These are phyloP conservation scores for Habropoda laboriosa DNA, from an alignment of 1,140 invertebrate species.

Conservation along the genomic window DNA sequence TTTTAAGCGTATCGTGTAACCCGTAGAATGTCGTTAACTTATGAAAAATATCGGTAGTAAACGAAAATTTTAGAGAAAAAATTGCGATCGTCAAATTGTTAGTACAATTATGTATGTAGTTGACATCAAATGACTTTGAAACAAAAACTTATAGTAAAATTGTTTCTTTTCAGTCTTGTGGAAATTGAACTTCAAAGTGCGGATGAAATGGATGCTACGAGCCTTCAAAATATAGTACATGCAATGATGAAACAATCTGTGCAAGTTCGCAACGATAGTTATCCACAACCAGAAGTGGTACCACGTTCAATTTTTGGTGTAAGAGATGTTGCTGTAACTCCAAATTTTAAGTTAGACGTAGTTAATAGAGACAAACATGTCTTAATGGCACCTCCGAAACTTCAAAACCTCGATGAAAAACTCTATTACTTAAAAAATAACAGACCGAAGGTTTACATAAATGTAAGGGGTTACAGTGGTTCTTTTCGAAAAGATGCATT, in stretches of 20 bases:
- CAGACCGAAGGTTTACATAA: constrained; percentile 74
- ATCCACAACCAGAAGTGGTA: constrained; percentile 72
- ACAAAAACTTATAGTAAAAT: not conserved
- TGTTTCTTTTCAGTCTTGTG: constrained; percentile 27
- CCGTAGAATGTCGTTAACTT: no score
- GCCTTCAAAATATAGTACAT: constrained; percentile 70
- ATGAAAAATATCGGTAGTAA: no score
- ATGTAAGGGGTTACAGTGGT: constrained; percentile 71
- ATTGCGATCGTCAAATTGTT: no score
- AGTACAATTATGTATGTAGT: not conserved
- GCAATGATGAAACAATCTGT: constrained; percentile 65
- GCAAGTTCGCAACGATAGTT: constrained; percentile 37
- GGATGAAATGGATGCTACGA: constrained; percentile 66
- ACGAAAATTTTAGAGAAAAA: no score
- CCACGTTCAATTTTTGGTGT: constrained; percentile 75
- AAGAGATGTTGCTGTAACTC: constrained; percentile 64
- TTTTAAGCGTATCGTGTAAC: no score
- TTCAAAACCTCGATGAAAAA: constrained; percentile 69
- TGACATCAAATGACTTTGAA: not conserved
- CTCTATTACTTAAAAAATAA: constrained; percentile 74
- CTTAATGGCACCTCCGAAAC: constrained; percentile 38
- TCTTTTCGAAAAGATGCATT: constrained; percentile 61
- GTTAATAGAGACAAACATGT: constrained; percentile 45
- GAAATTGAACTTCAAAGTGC: constrained; percentile 67
- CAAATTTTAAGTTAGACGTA: constrained; percentile 54